A percentile compares a stretch with the other conserved stretches of the same genome.
These are phyloP conservation scores for Polia nebulosa DNA, from an alignment of 2,888 invertebrate genomes.

Conservation along the genomic window DNA sequence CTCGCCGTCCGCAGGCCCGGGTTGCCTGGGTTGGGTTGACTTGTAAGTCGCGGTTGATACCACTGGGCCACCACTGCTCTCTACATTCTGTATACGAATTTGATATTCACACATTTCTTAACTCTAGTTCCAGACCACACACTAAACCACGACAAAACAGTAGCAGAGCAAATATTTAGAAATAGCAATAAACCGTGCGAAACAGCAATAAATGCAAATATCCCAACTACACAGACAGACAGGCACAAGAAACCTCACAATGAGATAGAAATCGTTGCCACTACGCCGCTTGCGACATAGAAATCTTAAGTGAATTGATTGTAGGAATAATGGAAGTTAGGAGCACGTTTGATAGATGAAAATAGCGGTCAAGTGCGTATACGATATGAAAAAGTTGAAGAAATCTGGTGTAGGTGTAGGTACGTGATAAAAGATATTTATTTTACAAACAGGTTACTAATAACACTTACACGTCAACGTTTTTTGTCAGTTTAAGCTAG, in stretches of 20 bases:
- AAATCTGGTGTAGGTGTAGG: constrained; percentile 1
- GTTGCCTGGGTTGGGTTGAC: too few species aligned
- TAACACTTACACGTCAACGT: too few species aligned
- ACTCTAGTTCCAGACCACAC: too few species aligned
- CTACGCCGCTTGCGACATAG: constrained; percentile 25
- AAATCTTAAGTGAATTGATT: constrained; percentile 20
- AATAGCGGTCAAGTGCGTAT: constrained; percentile 46
- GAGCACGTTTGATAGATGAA: neutral
- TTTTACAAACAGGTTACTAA: too few species aligned
- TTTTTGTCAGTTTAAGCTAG: too few species aligned
- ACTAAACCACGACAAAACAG: too few species aligned
- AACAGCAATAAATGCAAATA: constrained; percentile 32
- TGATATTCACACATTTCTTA: neutral
- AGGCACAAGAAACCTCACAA: constrained; percentile 46
- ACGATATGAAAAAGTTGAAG: neutral
- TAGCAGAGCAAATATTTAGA: constrained; percentile 28
- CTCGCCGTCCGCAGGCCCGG: too few species aligned
- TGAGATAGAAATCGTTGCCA: constrained; percentile 43
- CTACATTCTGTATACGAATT: too few species aligned
- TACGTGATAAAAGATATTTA: too few species aligned
- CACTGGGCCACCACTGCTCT: too few species aligned
- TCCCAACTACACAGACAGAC: constrained; percentile 22
- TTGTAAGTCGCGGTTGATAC: too few species aligned
- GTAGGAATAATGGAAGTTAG: constrained; percentile 10
- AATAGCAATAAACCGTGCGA: constrained; percentile 45